Conservation (phyloP, 2,113 vertebrate genomes). For the Sphyrna mokarran region DNA sequence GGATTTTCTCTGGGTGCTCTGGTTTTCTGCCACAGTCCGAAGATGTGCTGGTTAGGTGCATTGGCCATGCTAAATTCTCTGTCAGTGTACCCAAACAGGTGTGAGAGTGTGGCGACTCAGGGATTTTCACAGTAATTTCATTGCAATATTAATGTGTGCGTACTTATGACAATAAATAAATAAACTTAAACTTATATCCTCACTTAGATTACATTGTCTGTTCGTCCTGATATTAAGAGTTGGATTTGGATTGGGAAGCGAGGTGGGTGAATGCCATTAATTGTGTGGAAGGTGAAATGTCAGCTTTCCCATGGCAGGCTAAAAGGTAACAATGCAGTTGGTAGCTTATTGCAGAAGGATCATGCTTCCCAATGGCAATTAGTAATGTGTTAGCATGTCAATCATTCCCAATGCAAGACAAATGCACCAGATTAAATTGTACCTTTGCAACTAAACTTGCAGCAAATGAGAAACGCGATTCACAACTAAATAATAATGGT, state of each 20-base stretch:
- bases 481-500: neutral
- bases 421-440: neutral
- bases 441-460: neutral
- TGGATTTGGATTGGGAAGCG: neutral
- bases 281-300: neutral
- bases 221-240: neutral
- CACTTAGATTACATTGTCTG: neutral
- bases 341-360: neutral
- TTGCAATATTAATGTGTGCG: too few relatives aligned
- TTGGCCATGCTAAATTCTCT: too few relatives aligned
- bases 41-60: too few relatives aligned
- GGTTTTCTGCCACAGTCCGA: too few relatives aligned
- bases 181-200: too few relatives aligned
- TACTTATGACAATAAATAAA: too few relatives aligned
- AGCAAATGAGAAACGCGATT: neutral
- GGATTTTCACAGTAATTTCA: too few relatives aligned
- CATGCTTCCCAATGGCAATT: neutral
- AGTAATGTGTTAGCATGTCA: neutral
- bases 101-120: too few relatives aligned
- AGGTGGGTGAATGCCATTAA: neutral
- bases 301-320: neutral
- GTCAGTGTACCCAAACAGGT: too few relatives aligned
- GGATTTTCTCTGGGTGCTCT: too few relatives aligned
- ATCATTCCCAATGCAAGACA: neutral
- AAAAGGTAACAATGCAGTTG: neutral